phyloP scores from a whole-genome alignment of 2,797 vertebrate genomes.

The Mormyrops attenuatus region DNA sequence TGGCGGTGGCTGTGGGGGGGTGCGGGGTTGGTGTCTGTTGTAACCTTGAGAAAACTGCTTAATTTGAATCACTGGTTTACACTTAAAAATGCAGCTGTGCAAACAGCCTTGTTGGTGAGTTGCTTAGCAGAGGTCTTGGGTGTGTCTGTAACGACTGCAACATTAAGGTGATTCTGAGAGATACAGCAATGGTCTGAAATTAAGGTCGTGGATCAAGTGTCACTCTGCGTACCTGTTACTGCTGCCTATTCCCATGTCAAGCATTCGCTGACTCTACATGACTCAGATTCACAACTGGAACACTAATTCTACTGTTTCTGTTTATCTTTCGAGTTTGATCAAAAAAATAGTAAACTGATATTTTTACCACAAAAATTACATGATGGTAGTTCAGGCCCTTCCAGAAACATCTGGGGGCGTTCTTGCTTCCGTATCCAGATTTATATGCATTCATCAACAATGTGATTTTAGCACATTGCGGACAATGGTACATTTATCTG shows the following conservation, averaged over 20 bases:
- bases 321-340: neutral
- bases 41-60: constrained; percentile 7
- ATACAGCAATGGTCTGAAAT: neutral
- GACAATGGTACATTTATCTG: constrained; percentile 10
- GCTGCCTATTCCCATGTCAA: neutral
- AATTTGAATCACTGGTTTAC: neutral
- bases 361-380: neutral
- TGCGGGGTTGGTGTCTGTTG: neutral
- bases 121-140: neutral
- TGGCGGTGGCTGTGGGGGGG: neutral
- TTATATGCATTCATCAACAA: neutral
- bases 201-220: neutral
- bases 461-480: neutral
- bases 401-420: neutral
- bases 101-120: neutral
- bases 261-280: neutral
- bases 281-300: neutral
- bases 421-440: neutral
- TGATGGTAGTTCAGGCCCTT: neutral
- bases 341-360: neutral
- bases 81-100: neutral
- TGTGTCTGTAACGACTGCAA: neutral
- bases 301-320: neutral
- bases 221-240: neutral
- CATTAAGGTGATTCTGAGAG: neutral